Percentiles rank a stretch among this genome's conserved stretches.
Evolutionary conservation across 2,888 invertebrate species (phyloP).

Genomic region (Hirudinaria manillensis): DNA sequence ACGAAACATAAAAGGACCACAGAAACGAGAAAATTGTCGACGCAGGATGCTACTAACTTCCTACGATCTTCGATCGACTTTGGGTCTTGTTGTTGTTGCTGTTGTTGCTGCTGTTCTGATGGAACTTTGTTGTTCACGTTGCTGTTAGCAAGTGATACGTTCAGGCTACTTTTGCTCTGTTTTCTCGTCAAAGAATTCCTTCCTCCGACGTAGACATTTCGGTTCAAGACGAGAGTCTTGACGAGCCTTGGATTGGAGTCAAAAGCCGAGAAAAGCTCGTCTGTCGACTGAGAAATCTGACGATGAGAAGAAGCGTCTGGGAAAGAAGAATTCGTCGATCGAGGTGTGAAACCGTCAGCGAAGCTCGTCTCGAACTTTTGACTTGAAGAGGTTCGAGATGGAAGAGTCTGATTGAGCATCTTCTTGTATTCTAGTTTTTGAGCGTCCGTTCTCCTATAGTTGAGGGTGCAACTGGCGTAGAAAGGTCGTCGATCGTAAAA

Average conservation of each 20-base stretch:
- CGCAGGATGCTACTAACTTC: background rate
- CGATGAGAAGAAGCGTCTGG: no score
- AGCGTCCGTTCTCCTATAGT: no score
- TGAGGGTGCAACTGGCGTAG: background rate
- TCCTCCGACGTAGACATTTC: constrained; percentile 10
- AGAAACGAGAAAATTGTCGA: constrained; percentile 3
- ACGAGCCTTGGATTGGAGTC: background rate
- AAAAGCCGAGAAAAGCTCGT: background rate
- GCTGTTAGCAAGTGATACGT: background rate
- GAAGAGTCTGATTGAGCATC: background rate
- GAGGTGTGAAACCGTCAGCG: no score
- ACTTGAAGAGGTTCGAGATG: background rate
- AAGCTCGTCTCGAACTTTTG: no score
- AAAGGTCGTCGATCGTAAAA: background rate
- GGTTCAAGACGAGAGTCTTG: background rate
- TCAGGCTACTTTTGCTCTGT: background rate
- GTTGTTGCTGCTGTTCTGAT: background rate
- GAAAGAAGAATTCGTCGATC: no score
- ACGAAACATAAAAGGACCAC: background rate
- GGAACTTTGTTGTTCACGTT: background rate
- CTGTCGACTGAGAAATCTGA: no score
- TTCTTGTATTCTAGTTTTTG: background rate
- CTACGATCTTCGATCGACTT: background rate
- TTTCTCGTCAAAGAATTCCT: background rate
- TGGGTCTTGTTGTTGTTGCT: background rate